phyloP scores from a whole-genome alignment of 2,113 vertebrate species.

The Cyanistes caeruleus region DNA sequence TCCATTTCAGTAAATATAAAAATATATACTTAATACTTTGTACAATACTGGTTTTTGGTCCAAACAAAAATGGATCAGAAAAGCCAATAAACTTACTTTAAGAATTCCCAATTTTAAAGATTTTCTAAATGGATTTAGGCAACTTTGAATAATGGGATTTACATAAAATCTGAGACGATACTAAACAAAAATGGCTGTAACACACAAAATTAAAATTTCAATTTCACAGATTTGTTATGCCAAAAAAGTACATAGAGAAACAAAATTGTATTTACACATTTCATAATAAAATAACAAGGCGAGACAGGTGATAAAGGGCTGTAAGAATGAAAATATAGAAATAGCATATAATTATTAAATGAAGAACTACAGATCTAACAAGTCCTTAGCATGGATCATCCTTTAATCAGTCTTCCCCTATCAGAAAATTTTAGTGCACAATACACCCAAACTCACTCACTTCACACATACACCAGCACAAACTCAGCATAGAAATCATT shows the following conservation, averaged over 20 bases:
- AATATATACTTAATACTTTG: slow-evolving; percentile 99
- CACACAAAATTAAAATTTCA: slow-evolving; percentile 91
- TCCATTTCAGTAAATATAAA: slow-evolving; percentile 99
- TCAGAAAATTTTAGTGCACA: slow-evolving; percentile 85
- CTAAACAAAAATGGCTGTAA: slow-evolving; percentile 90
- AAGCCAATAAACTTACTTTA: slow-evolving; percentile 99
- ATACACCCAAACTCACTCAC: slow-evolving; percentile 91
- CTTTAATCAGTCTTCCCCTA: slow-evolving; percentile 82
- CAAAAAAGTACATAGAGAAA: slow-evolving; percentile 84
- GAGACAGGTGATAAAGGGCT: slow-evolving; percentile 77
- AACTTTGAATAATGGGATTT: slow-evolving; percentile 99
- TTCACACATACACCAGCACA: slow-evolving; percentile 86
- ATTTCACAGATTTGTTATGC: slow-evolving; percentile 96
- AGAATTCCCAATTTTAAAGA: slow-evolving; percentile 99
- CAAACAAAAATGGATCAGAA: slow-evolving; percentile 99
- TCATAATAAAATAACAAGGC: slow-evolving; percentile 91
- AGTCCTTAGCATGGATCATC: slow-evolving; percentile 83
- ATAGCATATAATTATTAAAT: slow-evolving; percentile 86
- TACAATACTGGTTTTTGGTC: slow-evolving; percentile 99
- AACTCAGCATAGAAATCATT: slow-evolving; percentile 78
- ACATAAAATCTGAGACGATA: slow-evolving; percentile 98
- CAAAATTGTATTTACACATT: slow-evolving; percentile 93
- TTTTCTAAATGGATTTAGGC: slow-evolving; percentile 99
- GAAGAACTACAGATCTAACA: slow-evolving; percentile 89
- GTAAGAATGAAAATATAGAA: slow-evolving; percentile 83